Conservation (phyloP, 2,797 vertebrate genomes). For the Cyprinodon diabolis region DNA sequence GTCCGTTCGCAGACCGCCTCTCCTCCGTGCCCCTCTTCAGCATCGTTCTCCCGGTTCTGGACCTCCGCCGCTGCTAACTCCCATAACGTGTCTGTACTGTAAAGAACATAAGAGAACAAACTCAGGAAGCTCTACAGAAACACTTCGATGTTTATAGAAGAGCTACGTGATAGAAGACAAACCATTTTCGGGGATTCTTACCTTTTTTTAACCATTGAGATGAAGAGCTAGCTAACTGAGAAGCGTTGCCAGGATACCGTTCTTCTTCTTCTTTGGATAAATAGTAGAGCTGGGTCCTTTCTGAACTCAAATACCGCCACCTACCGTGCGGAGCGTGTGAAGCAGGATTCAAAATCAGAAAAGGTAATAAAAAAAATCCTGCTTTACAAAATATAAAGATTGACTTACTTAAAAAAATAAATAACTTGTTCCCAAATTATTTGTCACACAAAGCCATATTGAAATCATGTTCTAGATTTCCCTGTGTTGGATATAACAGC, state of each 20-base stretch:
- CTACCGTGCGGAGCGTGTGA: background rate
- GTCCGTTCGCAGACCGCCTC: slow-evolving; percentile 83
- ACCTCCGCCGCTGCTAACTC: slow-evolving; percentile 89
- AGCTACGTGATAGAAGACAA: rapidly evolving
- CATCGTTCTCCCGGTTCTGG: slow-evolving; percentile 67
- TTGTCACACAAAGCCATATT: background rate
- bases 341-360: background rate
- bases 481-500: no score
- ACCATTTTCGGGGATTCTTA: background rate
- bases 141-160: no score
- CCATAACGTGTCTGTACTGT: slow-evolving; percentile 91
- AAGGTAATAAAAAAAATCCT: no score
- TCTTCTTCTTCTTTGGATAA: slow-evolving; percentile 13
- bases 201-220: slow-evolving; percentile 77
- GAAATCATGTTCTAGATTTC: background rate
- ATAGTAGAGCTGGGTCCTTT: background rate
- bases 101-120: slow-evolving; percentile 10
- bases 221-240: background rate
- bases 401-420: background rate
- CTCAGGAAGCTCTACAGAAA: rapidly evolving
- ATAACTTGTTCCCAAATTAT: background rate
- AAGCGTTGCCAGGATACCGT: slow-evolving; percentile 67
- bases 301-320: background rate
- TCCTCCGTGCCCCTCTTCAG: slow-evolving; percentile 61
- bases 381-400: background rate